phyloP scores from a whole-genome alignment of 2,797 vertebrate genomes.

The Sebastolobus alascanus region DNA sequence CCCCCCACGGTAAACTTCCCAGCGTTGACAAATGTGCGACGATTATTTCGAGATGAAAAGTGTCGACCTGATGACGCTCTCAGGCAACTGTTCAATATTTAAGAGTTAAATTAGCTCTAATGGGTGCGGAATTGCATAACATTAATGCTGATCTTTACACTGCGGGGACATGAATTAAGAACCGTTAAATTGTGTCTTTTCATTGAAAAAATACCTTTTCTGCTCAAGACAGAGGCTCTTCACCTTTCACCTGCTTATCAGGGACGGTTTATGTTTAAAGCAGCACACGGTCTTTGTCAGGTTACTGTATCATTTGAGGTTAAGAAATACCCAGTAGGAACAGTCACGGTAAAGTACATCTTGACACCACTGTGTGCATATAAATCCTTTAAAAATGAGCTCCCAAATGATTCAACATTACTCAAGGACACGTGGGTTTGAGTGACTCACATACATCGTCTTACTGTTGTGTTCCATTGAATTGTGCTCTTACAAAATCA shows the following conservation, averaged over 20 bases:
- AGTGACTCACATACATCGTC: not conserved
- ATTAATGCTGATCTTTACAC: conserved; percentile 1
- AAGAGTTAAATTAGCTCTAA: conserved; percentile 6
- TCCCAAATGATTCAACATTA: not conserved
- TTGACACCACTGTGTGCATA: not conserved
- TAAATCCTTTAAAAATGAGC: not conserved
- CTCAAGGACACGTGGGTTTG: conserved; percentile 17
- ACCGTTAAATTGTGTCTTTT: conserved; percentile 9
- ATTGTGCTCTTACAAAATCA: not conserved
- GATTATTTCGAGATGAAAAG: conserved; percentile 3
- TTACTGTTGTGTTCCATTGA: not conserved
- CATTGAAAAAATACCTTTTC: conserved; percentile 1
- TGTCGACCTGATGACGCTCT: conserved; percentile 13
- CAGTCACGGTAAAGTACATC: conserved; percentile 12
- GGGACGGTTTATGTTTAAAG: not conserved
- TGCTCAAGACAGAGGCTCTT: not conserved
- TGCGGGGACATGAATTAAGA: not conserved
- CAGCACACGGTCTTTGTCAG: not conserved
- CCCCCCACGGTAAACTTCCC: not conserved
- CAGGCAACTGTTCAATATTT: not conserved
- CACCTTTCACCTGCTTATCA: not conserved
- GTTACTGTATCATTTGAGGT: not conserved
- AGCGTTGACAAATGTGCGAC: conserved; percentile 5
- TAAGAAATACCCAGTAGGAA: not conserved
- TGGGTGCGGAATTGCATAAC: not conserved